Percentiles rank a stretch among this genome's conserved stretches.
Evolutionary conservation across 2,113 vertebrate genomes (phyloP).

Genomic region (Corapipo altera): DNA sequence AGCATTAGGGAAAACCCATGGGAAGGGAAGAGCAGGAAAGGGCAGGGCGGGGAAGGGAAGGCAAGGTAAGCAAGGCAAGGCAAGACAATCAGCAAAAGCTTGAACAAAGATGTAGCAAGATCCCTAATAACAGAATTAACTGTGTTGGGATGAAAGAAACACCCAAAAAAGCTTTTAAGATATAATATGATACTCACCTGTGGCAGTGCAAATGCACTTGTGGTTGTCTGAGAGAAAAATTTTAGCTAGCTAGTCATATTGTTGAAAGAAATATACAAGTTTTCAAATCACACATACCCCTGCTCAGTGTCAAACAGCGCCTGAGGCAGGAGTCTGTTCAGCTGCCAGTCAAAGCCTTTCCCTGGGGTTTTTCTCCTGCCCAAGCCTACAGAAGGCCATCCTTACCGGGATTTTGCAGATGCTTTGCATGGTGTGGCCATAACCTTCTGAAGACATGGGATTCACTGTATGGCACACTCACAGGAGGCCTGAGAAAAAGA

Average conservation of each 20-base stretch:
- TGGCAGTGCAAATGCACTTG: background rate
- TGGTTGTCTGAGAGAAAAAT: background rate
- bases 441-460: background rate
- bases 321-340: background rate
- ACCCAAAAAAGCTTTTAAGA: background rate
- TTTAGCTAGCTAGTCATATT: background rate
- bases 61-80: background rate
- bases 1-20: background rate
- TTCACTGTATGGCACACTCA: accelerated
- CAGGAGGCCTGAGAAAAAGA: background rate
- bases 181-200: background rate
- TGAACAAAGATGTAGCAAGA: background rate
- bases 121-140: background rate
- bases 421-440: background rate
- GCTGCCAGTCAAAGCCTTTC: background rate
- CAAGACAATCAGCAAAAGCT: background rate
- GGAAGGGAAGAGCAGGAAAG: background rate
- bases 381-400: accelerated
- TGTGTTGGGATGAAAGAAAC: background rate
- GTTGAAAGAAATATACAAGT: background rate
- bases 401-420: background rate
- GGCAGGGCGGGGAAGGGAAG: background rate
- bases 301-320: background rate
- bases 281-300: background rate
- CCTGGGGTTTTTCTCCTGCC: background rate